A percentile compares a stretch with the other conserved stretches of the same genome.
Evolutionary conservation across 2,888 invertebrate genomes (phyloP).

Genomic region (Marronus borbonicus): DNA sequence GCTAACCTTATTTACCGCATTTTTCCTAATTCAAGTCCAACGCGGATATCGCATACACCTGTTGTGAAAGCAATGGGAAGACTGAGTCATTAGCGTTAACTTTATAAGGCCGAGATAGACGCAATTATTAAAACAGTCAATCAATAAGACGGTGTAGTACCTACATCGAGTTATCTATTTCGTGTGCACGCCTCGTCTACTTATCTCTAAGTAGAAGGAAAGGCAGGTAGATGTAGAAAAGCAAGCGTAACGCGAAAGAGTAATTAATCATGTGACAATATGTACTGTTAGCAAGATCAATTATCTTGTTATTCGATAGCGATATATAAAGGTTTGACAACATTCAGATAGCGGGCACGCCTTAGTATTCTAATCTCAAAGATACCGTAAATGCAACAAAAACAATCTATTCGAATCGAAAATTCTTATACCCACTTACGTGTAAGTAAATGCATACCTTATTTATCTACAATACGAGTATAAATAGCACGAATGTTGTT

Average conservation of each 20-base stretch:
- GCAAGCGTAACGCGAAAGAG: neutral
- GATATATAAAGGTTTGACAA: slow-evolving; percentile 13
- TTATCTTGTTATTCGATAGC: slow-evolving; percentile 37
- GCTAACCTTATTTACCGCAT: slow-evolving; percentile 23
- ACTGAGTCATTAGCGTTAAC: slow-evolving; percentile 26
- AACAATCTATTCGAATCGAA: slow-evolving; percentile 8
- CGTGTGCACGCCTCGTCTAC: neutral
- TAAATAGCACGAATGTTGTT: neutral
- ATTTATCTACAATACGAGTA: neutral
- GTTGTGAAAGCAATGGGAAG: slow-evolving; percentile 26
- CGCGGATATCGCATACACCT: slow-evolving; percentile 21
- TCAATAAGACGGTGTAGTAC: slow-evolving; percentile 11
- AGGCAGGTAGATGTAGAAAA: slow-evolving; percentile 15
- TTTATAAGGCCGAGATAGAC: slow-evolving; percentile 22
- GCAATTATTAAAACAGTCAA: slow-evolving; percentile 43
- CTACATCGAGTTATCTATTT: neutral
- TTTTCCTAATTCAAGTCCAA: slow-evolving; percentile 10
- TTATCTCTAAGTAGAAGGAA: neutral
- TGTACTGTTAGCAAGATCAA: slow-evolving; percentile 35
- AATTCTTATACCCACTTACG: neutral
- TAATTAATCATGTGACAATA: slow-evolving; percentile 46
- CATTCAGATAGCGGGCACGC: slow-evolving; percentile 22
- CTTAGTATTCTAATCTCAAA: slow-evolving; percentile 30
- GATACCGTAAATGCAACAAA: slow-evolving; percentile 10
- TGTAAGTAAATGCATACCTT: neutral